Evolutionary conservation across 2,113 vertebrate species (phyloP), one percentile per base, ranked within the genome.

Genomic region (Chloropsis cyanopogon): DNA sequence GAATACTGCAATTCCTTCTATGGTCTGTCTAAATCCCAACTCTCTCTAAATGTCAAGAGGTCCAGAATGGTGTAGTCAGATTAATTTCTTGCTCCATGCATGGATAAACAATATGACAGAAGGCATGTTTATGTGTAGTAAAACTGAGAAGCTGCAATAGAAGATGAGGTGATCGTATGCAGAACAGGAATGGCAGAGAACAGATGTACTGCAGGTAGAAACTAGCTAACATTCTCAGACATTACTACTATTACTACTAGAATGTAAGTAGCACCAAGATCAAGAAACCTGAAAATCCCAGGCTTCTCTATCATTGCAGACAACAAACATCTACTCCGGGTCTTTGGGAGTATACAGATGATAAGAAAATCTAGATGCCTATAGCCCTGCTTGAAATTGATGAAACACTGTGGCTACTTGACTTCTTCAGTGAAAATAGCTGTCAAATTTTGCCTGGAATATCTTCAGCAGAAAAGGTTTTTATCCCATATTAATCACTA

Each of bases 11-110:
- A 88, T 96, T 95, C 85, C 79, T 94, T 86, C 86, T 78, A 72
- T 7, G 4, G 35, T 88, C 42, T 90, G 54, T 49, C 72, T 81
- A 93, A 93, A 96, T 94, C 85, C 69, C 79, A 97, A 86, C 82
- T 88, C 79, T 80, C 70, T 88, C 68, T 78, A 94, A 94, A 96
- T 93, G 93, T 94, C 92, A 96, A 88, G 71, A 86, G 92, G 92
- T 94, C 79, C 85, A 88, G 90, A 96, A 92, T 90, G 82, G 76
- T 78, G 83, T 39, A 95, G 88, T 88, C 84, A 97, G 91, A 95
- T 93, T 97, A 95, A 96, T 94, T 93, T 88, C 88, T 94, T 92
- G 52, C 71, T 96, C 94, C 88, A 93, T 94, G 94, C 93, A 93
- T 94, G 92, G 76, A 88, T 94, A 97, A 97, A 94, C 90, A 95